A percentile compares a stretch with the other conserved stretches of the same genome.
Conservation (phyloP, 2,113 vertebrate species). For the Piliocolobus tephrosceles region DNA sequence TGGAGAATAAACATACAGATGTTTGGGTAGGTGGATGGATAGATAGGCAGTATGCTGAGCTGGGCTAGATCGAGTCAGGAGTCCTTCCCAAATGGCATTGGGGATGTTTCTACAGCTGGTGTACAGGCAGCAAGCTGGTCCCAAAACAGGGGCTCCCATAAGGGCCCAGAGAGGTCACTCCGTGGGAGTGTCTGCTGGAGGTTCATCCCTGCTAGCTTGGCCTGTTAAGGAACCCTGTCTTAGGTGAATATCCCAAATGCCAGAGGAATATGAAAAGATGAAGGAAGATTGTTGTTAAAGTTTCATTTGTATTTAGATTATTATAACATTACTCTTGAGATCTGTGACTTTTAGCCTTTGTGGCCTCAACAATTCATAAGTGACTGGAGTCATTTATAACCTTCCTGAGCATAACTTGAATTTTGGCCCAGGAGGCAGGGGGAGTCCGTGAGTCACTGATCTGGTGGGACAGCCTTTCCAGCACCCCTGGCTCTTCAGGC, state of each 20-base stretch:
- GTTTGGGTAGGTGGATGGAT: background rate
- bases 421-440: background rate
- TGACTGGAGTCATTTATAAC: background rate
- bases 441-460: background rate
- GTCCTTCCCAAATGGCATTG: background rate
- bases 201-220: background rate
- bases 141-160: background rate
- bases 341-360: background rate
- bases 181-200: background rate
- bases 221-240: background rate
- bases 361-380: background rate
- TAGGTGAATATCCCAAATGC: background rate
- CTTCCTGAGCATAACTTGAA: background rate
- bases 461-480: background rate
- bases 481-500: background rate
- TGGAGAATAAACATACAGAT: background rate
- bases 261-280: background rate
- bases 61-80: background rate
- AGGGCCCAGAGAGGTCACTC: background rate
- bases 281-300: constrained; percentile 24
- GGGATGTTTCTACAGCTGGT: background rate
- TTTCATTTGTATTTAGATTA: constrained; percentile 38
- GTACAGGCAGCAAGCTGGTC: background rate
- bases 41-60: background rate
- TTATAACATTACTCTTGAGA: background rate